Base-by-base conservation (phyloP, 2,797 vertebrate genomes). In the Menidia menidia region DNA sequence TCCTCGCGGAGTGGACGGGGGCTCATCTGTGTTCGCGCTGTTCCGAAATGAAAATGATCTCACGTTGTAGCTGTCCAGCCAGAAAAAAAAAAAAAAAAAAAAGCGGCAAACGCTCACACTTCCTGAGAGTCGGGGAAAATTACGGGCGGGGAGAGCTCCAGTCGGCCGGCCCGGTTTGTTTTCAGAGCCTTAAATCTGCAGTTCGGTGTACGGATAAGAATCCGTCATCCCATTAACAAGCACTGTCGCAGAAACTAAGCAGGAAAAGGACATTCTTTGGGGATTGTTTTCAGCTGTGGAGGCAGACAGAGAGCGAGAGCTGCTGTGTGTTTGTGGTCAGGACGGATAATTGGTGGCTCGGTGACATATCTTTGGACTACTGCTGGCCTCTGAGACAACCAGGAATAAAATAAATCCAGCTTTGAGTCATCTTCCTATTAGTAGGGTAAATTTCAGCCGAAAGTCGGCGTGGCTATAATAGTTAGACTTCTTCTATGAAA, bases 41-140 rank as follows among this genome's bases (percentile, higher is more conserved):
- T 15, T 58, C 68, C 43, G 54, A 64, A 71, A 82, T 67, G 55
- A 78, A 57, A 59, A 73, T 83, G 77, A 86, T 78, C 80, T 92
- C 73, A 87, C 70, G 71, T 74, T 76, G 71, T 35, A 41, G 73
- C 60, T 30, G 66, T 30, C 11, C 35, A 5, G 71, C 73, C 71
- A 78, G 68, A 79, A 87, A n/a, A n/a, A n/a, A n/a, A 25, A 2
- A 25, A 25, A 25, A 25, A 2, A 25, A 25, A 25, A 25, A 78
- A 68, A 83, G 80, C 73, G 73, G 71, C 60, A 19, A 65, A 70
- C 76, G 73, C 67, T 64, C 6, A 61, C 48, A 58, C 70, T 79
- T 83, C 74, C 85, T 47, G 48, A 61, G 47, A 71, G 3, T 31
- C 9, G 6, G 19, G 42, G 2, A 68, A 53, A 62, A 25, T 55